Evolutionary conservation across 2,797 vertebrate species (phyloP), one percentile per base, ranked within the genome.

Genomic region (Myioborus melanocephalus): DNA sequence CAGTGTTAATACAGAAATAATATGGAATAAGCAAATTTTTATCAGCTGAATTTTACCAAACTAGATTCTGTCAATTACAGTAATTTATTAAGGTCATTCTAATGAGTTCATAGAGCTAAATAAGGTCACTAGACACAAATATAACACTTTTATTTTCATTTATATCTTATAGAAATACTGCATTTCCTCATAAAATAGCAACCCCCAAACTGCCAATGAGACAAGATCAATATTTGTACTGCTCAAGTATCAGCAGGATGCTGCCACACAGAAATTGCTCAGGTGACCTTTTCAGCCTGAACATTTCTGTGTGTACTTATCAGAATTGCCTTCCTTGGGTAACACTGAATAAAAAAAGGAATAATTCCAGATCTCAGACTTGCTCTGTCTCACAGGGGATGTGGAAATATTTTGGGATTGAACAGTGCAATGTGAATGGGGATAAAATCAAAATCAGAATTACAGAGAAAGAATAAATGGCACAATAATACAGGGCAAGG

Each of bases 281-380:
- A 75, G 61, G 41, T 59, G 55, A 69, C 35, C 23, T 84, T n/a
- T 78, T 39, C 66, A 46, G 66, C 55, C 59, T 65, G 41, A 43
- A 82, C 75, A 78, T 16, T 17, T 43, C 55, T 12, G n/a, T 0
- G 2, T 0, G 4, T 34, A 19, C 44, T 60, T 37, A 6, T 21
- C 32, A 59, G 77, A 43, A 13, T 8, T 57, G 34, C 56, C 56
- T 35, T 57, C 34, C 56, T 57, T 35, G 56, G 23, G 12, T 57
- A 35, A 26, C 56, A 57, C 34, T 57, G 56, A 57, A 8, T 57
- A 12, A 18, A 24, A 57, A 57, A 35, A 26, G 56, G 34, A 57
- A 57, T 17, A 16, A 35, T 12, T 34, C 15, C 34, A 57, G 34
- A 35, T 35, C 55, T 35, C 55, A 57, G 15, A 57, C 23, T 8